These are phyloP conservation scores for Diachrysia chrysitis DNA, from an alignment of 2,888 invertebrate genomes.

Conservation along the genomic window DNA sequence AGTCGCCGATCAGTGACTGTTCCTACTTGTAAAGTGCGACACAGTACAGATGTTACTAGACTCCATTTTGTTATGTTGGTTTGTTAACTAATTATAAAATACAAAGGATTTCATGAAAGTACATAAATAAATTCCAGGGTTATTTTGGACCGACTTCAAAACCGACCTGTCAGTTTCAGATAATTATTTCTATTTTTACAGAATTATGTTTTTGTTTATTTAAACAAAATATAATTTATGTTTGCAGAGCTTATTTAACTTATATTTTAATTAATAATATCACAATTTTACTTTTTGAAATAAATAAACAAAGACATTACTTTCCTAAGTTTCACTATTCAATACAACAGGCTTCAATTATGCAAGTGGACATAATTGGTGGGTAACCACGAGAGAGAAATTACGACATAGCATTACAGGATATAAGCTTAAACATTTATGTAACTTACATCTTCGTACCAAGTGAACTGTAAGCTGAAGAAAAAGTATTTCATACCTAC, in stretches of 20 bases:
- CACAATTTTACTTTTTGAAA: too few relatives aligned
- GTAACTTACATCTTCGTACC: constrained; percentile 34
- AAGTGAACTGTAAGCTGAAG: constrained; percentile 53
- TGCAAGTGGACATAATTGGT: too few relatives aligned
- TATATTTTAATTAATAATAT: too few relatives aligned
- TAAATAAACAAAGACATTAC: too few relatives aligned
- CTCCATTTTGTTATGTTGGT: not conserved
- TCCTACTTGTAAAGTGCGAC: constrained; percentile 7
- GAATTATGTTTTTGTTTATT: too few relatives aligned
- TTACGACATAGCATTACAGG: too few relatives aligned
- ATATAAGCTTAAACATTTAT: constrained; percentile 3
- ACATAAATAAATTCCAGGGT: not conserved
- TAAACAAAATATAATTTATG: too few relatives aligned
- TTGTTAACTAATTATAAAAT: not conserved
- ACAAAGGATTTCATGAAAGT: not conserved
- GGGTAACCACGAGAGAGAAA: too few relatives aligned
- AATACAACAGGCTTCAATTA: too few relatives aligned
- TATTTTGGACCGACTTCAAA: not conserved
- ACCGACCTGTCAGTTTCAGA: not conserved
- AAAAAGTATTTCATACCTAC: constrained; percentile 63
- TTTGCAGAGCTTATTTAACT: too few relatives aligned
- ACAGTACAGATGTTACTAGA: not conserved
- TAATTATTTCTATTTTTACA: not conserved
- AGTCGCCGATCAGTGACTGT: constrained; percentile 39
- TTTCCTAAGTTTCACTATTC: too few relatives aligned